Evolutionary conservation across 1,140 invertebrate genomes (phyloP).

Genomic region (Branchinecta lynchi): DNA sequence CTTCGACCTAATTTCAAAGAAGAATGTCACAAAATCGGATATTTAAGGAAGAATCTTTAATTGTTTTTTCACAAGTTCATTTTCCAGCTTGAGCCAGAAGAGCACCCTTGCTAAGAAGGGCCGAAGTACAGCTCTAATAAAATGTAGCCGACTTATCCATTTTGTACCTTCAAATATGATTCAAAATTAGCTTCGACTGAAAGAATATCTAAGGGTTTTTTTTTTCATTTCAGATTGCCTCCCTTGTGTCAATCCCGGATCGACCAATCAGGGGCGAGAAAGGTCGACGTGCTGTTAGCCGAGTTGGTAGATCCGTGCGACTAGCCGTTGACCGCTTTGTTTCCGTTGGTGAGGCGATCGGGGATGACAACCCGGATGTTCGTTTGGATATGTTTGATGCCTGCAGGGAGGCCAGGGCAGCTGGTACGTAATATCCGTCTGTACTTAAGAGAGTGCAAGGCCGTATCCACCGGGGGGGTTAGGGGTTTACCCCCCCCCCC

Average conservation of each 20-base stretch:
- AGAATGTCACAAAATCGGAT: no score
- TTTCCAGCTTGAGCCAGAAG: no score
- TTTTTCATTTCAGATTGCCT: constrained; percentile 61
- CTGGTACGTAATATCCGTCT: constrained; percentile 45
- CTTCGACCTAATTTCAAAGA: no score
- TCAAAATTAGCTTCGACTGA: no score
- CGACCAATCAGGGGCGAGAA: constrained; percentile 31
- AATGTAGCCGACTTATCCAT: no score
- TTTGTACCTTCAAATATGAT: no score
- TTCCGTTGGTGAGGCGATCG: constrained; percentile 84
- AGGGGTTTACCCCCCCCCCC: background rate
- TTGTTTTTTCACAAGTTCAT: no score
- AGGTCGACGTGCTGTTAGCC: constrained; percentile 55
- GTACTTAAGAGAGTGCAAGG: constrained; percentile 19
- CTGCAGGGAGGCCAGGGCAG: constrained; percentile 84
- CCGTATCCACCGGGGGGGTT: background rate
- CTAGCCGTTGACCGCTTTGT: constrained; percentile 94
- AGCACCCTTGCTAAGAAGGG: no score
- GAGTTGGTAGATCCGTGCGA: constrained; percentile 88
- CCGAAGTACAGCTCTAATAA: no score
- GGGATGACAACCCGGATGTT: constrained; percentile 92
- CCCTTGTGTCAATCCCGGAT: constrained; percentile 44
- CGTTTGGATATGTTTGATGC: constrained; percentile 94
- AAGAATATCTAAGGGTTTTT: constrained; percentile 19
- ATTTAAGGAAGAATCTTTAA: no score